Conservation (phyloP, 2,797 vertebrate species). For the Callimico goeldii region DNA sequence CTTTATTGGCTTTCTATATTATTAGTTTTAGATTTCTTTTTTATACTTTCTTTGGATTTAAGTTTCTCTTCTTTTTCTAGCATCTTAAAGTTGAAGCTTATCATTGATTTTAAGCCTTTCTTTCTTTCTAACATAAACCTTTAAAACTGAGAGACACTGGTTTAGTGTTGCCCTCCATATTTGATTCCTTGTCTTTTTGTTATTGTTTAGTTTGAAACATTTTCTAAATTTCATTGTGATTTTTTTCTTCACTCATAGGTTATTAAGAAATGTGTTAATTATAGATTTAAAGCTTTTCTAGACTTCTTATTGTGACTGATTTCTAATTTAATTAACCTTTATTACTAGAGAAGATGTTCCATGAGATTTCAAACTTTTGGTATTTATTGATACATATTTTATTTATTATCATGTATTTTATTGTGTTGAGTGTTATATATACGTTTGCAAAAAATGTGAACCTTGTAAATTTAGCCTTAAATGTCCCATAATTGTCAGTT, state of each 20-base stretch:
- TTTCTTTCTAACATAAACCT: not conserved
- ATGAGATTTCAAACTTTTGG: not conserved
- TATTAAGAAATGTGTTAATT: not conserved
- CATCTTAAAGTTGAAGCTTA: not conserved
- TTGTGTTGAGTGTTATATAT: not conserved
- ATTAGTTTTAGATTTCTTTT: slow-evolving; percentile 11
- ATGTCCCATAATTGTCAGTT: not conserved
- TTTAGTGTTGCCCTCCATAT: not conserved
- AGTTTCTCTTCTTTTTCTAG: not conserved
- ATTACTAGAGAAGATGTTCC: not conserved
- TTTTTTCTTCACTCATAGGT: not conserved
- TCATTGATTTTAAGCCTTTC: not conserved
- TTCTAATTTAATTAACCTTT: not conserved
- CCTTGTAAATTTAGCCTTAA: not conserved
- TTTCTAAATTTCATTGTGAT: not conserved
- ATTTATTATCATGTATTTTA: not conserved
- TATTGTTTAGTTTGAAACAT: not conserved
- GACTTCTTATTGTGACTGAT: not conserved
- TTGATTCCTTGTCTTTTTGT: not conserved
- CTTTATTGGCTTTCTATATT: not conserved
- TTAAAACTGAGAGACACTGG: not conserved
- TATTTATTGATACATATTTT: not conserved
- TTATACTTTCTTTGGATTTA: not conserved
- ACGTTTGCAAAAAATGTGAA: not conserved
- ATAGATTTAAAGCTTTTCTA: slow-evolving; percentile 3